These are phyloP conservation scores for Drosophila affinis DNA, from an alignment of 2,888 invertebrate genomes.

Conservation along the genomic window DNA sequence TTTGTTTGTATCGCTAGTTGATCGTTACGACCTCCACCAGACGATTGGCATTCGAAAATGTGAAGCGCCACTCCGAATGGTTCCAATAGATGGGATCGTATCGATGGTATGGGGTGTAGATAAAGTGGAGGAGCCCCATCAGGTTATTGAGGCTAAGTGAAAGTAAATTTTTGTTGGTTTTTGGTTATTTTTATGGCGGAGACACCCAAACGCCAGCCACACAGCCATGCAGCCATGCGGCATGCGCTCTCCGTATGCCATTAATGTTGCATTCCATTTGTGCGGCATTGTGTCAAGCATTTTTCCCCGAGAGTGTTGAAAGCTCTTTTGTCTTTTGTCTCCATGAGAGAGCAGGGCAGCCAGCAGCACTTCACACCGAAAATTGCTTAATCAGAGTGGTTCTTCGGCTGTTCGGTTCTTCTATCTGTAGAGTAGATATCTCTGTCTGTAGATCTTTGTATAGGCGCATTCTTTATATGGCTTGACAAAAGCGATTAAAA, in stretches of 20 bases:
- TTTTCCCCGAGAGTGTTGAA: conserved; percentile 63
- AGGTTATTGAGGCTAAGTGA: conserved; percentile 57
- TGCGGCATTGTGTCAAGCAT: conserved; percentile 61
- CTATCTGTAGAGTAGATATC: neutral
- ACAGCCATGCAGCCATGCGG: too few species aligned
- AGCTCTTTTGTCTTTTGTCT: conserved; percentile 60
- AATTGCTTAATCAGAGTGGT: conserved; percentile 70
- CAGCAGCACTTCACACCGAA: conserved; percentile 66
- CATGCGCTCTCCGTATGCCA: conserved; percentile 30
- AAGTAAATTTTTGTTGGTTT: conserved; percentile 60
- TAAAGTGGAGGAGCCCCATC: conserved; percentile 21
- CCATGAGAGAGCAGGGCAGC: neutral
- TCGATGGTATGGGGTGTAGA: conserved; percentile 4
- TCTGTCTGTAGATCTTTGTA: neutral
- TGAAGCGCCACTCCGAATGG: conserved; percentile 53
- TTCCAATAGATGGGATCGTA: conserved; percentile 15
- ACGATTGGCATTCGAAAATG: conserved; percentile 41
- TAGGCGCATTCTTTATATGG: conserved; percentile 48
- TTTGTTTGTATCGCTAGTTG: conserved; percentile 63
- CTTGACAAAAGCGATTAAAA: conserved; percentile 73
- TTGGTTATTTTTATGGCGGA: conserved; percentile 63
- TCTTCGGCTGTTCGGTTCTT: neutral
- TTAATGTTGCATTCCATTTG: conserved; percentile 67
- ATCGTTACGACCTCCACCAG: conserved; percentile 49
- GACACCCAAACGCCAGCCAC: conserved; percentile 9